Conservation (phyloP, 2,797 vertebrate species). For the Kryptolebias ocellatus region DNA sequence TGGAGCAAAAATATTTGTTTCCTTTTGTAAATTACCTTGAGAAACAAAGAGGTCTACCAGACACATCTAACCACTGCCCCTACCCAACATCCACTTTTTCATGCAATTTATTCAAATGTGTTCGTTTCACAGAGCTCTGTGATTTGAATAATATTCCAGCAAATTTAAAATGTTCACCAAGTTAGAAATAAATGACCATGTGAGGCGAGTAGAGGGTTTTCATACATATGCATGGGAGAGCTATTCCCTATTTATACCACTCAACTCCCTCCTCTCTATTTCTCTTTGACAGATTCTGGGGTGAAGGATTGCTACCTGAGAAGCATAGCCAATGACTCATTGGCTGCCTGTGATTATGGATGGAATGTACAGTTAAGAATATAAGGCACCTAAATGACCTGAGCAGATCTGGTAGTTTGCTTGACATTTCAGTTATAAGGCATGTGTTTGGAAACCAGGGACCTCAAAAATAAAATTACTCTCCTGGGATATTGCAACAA, state of each 20-base stretch:
- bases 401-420: constrained; percentile 29
- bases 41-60: constrained; percentile 23
- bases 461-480: constrained; percentile 16
- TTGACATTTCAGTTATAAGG: constrained; percentile 33
- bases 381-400: constrained; percentile 26
- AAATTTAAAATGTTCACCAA: constrained; percentile 62
- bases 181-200: constrained; percentile 62
- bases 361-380: constrained; percentile 24
- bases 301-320: constrained; percentile 49
- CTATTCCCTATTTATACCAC: constrained; percentile 41
- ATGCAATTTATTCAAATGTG: constrained; percentile 54
- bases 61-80: constrained; percentile 9
- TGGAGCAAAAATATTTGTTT: background rate
- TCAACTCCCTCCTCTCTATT: constrained; percentile 37
- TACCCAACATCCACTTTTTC: constrained; percentile 28
- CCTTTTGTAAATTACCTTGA: constrained; percentile 9
- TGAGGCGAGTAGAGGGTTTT: constrained; percentile 37
- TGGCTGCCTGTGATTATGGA: constrained; percentile 40
- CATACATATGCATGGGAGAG: constrained; percentile 50
- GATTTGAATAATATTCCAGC: constrained; percentile 64
- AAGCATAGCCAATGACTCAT: constrained; percentile 36
- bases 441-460: constrained; percentile 15
- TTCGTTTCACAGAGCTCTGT: constrained; percentile 49
- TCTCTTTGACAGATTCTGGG: constrained; percentile 53
- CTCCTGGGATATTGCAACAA: constrained; percentile 1